Conservation (phyloP, 1,140 invertebrate species). For the Maconellicoccus hirsutus region DNA sequence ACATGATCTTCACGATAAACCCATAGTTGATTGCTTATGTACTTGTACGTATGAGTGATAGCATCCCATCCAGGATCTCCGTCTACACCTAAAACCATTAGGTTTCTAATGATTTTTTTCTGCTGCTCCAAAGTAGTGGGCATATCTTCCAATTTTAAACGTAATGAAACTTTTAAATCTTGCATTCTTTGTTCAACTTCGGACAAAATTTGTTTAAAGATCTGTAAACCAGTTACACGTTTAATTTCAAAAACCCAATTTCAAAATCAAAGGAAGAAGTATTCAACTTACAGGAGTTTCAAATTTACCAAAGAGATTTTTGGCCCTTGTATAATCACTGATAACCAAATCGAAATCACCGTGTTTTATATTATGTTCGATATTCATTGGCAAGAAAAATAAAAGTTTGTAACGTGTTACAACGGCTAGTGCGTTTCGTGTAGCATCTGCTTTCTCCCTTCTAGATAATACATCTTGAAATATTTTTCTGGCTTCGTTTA, state of each 20-base stretch:
- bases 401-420: conserved; percentile 83
- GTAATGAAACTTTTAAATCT: conserved; percentile 64
- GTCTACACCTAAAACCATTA: conserved; percentile 46
- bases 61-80: conserved; percentile 90
- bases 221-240: conserved; percentile 35
- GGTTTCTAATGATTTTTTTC: conserved; percentile 69
- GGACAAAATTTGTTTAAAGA: conserved; percentile 72
- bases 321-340: conserved; percentile 93
- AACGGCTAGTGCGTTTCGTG: conserved; percentile 84
- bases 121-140: conserved; percentile 86
- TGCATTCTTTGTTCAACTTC: conserved; percentile 85
- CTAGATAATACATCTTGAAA: conserved; percentile 88
- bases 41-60: conserved; percentile 65
- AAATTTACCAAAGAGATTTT: conserved; percentile 90
- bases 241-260: conserved; percentile 13
- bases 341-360: conserved; percentile 96
- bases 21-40: conserved; percentile 52
- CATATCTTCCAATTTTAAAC: conserved; percentile 72
- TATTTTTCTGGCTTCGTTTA: conserved; percentile 79
- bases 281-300: conserved; percentile 60
- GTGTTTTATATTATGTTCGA: conserved; percentile 84
- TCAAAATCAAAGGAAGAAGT: no score
- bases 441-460: conserved; percentile 90
- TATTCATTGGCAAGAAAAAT: conserved; percentile 87
- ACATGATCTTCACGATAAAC: conserved; percentile 43